Evolutionary conservation across 1,140 invertebrate genomes (phyloP), one percentile per base, ranked within the genome.

Genomic region (Scaptomyza pallida): DNA sequence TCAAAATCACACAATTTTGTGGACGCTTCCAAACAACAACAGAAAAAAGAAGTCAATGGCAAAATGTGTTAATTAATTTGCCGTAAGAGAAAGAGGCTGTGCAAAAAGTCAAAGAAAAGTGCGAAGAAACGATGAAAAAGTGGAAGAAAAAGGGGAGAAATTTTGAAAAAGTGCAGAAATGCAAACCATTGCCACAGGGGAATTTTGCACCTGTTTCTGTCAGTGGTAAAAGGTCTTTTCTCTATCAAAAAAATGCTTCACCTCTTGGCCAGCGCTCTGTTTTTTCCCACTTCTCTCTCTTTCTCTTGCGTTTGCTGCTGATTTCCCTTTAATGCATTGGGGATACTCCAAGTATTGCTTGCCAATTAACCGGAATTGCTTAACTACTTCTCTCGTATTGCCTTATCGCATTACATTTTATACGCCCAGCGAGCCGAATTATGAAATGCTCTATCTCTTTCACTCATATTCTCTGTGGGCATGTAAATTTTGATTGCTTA

Each of bases 11-110:
- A 41, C 10, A 41, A 41, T 61, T 44, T 40, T 56, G 13, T 62
- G 40, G 45, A 6, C 15, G 10, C 30, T 69, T 40, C 48, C 15
- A 19, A 52, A 52, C 35, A 33, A 16, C 3, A 4, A 4, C 5
- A 21, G 23, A 5, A 30, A 30, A 30, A 30, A 9, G 26, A 30
- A 30, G 9, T 30, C 6, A 9, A 30, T 4, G 16, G 23, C 13
- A 77, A 82, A 76, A 71, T 57, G 70, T 85, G 72, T 82, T 82
- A 82, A 82, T 82, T 82, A 82, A 82, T 78, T 82, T 83, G 61
- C 67, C 55, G 33, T 23, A 17, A 41, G 37, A 48, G 26, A n/a
- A n/a, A 13, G 19, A 21, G 69, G 13, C 37, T 13, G 4, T 17
- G 68, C 15, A 48, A 40, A 30, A 26, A 21, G 10, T 0, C n/a